These are phyloP conservation scores for Engystomops pustulosus DNA, from an alignment of 2,113 vertebrate species.

Conservation along the genomic window DNA sequence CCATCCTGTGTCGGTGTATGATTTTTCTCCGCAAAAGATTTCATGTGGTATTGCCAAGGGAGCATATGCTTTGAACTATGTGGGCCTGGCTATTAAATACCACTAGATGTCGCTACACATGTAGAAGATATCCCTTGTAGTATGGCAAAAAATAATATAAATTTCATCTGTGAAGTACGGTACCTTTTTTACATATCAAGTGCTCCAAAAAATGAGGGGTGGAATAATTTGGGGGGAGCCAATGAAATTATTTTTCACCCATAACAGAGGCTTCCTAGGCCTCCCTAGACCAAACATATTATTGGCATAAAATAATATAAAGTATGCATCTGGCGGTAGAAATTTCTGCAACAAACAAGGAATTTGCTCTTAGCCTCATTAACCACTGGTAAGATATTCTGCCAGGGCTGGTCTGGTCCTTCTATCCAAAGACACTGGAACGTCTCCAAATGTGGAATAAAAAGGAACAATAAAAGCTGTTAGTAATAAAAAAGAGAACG, in stretches of 20 bases:
- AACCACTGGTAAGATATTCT: not conserved
- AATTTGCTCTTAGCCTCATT: conserved; percentile 18
- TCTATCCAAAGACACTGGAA: not conserved
- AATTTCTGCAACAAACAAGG: not conserved
- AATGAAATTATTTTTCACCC: not conserved
- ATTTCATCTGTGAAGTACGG: no score
- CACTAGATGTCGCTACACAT: conserved; percentile 6
- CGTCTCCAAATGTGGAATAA: not conserved
- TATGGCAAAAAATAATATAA: no score
- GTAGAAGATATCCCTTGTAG: not conserved
- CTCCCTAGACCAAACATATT: not conserved
- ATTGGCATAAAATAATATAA: not conserved
- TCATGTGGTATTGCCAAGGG: no score
- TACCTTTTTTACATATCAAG: no score
- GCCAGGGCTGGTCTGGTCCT: not conserved
- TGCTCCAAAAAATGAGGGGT: not conserved
- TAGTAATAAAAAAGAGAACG: conserved; percentile 9
- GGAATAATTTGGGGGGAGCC: not conserved
- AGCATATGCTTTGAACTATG: no score
- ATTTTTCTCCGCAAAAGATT: no score
- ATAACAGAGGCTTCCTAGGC: not conserved
- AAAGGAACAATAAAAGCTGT: conserved; percentile 3
- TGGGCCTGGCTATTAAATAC: no score
- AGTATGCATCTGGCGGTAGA: not conserved
- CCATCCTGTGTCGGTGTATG: no score